These are phyloP conservation scores for Apamea anceps DNA, from an alignment of 2,888 invertebrate genomes.

Conservation along the genomic window DNA sequence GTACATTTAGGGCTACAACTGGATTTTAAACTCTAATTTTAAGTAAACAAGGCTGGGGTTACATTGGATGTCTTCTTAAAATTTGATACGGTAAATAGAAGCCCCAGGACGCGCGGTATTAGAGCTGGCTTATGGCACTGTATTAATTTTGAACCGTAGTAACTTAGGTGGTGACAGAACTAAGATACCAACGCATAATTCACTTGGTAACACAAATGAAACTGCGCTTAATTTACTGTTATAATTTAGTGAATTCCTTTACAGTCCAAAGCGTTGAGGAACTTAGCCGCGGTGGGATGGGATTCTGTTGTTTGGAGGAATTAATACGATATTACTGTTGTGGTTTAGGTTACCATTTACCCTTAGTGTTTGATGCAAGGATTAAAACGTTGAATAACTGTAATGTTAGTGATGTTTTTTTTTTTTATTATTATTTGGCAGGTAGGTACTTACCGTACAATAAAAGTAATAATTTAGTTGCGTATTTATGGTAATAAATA, in stretches of 20 bases:
- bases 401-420: neutral
- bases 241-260: constrained; percentile 89
- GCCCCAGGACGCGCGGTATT: constrained; percentile 85
- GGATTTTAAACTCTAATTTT: constrained; percentile 65
- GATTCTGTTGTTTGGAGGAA: constrained; percentile 57
- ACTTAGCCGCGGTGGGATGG: constrained; percentile 67
- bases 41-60: constrained; percentile 67
- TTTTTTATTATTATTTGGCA: neutral
- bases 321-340: constrained; percentile 52
- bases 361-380: constrained; percentile 1
- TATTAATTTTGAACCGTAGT: constrained; percentile 91
- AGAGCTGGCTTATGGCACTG: constrained; percentile 89
- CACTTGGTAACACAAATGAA: constrained; percentile 90
- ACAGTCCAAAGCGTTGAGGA: constrained; percentile 75
- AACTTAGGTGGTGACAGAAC: constrained; percentile 90
- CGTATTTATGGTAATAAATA: too few species aligned
- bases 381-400: neutral
- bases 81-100: constrained; percentile 88
- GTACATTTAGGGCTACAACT: constrained; percentile 36
- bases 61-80: constrained; percentile 72
- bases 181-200: constrained; percentile 90
- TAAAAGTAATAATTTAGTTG: neutral
- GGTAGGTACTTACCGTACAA: neutral
- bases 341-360: constrained; percentile 14
- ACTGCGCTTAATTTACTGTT: constrained; percentile 90